phyloP scores from a whole-genome alignment of 2,888 invertebrate species.

The Disparrhopalites patrizii region DNA sequence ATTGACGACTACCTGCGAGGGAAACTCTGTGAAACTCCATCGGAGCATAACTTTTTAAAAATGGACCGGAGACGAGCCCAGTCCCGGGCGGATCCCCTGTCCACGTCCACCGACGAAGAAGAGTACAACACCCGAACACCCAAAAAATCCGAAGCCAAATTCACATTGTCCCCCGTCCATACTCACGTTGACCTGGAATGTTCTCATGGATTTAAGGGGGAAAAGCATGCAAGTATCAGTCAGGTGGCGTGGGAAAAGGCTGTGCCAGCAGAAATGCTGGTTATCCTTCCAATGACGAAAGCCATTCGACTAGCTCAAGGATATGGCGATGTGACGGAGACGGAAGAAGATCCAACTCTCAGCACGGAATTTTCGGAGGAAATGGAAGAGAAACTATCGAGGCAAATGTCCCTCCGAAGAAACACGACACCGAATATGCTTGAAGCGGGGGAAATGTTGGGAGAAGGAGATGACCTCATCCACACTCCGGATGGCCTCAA shows the following conservation, averaged over 20 bases:
- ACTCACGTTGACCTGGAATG: background rate
- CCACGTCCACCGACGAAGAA: background rate
- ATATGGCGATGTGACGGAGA: background rate
- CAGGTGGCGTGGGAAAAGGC: background rate
- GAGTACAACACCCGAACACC: background rate
- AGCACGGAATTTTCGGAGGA: background rate
- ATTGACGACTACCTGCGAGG: background rate
- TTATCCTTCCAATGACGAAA: background rate
- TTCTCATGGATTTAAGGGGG: background rate
- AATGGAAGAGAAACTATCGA: background rate
- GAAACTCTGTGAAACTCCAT: background rate
- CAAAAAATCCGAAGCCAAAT: background rate
- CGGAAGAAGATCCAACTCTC: background rate
- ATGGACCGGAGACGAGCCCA: conserved; percentile 9
- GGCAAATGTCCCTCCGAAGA: background rate
- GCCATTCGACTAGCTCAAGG: background rate
- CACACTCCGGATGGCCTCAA: background rate
- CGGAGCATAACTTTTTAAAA: background rate
- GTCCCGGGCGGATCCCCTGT: background rate
- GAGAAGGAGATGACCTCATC: background rate
- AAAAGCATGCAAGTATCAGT: background rate
- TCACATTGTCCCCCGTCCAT: background rate
- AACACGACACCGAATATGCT: background rate
- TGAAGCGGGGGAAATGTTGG: background rate
- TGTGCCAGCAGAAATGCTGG: conserved; percentile 3